Evolutionary conservation across 2,797 vertebrate genomes (phyloP).

Genomic region (Potorous gilbertii): DNA sequence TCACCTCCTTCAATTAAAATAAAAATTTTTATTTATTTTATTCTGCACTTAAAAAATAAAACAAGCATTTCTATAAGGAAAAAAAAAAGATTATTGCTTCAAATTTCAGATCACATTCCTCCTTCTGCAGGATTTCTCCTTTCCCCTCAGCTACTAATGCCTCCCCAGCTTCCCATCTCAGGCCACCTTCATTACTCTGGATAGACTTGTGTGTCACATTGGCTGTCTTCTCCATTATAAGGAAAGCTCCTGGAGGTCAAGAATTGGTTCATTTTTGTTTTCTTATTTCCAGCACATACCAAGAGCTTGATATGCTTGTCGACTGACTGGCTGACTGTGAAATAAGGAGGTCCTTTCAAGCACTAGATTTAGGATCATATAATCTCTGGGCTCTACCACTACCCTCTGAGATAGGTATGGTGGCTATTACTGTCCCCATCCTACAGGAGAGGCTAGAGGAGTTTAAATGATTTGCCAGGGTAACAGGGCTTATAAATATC

Average conservation of each 20-base stretch:
- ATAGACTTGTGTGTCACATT: too few species aligned
- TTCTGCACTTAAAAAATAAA: too few species aligned
- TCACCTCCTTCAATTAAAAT: neutral
- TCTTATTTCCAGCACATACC: neutral
- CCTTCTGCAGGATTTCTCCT: too few species aligned
- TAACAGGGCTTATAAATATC: neutral
- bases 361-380: neutral
- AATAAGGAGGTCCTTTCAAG: neutral
- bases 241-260: neutral
- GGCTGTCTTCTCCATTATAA: neutral
- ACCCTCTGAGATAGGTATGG: neutral
- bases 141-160: too few species aligned
- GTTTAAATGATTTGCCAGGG: conserved; percentile 23
- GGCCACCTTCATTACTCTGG: too few species aligned
- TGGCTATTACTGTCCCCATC: neutral
- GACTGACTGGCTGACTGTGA: neutral
- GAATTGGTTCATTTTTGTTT: neutral
- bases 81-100: too few species aligned
- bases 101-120: too few species aligned
- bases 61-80: too few species aligned
- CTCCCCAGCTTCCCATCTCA: too few species aligned
- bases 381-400: neutral
- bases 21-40: too few species aligned
- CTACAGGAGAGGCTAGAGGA: conserved; percentile 12
- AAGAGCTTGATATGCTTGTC: neutral